Conservation (phyloP, 2,113 vertebrate genomes). For the Apodemus sylvaticus region DNA sequence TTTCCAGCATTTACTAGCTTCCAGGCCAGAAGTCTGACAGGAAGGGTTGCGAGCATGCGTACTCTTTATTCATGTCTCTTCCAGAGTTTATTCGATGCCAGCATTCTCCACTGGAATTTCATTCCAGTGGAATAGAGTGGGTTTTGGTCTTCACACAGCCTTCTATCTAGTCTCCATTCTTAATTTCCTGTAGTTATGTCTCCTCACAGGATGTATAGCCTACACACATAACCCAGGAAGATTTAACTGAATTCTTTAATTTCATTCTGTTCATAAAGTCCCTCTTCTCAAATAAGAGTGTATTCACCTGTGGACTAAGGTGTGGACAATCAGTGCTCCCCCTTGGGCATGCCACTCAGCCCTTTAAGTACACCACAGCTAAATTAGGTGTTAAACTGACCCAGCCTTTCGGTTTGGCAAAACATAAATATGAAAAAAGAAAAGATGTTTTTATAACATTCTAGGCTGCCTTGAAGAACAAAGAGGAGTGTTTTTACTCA, state of each 20-base stretch:
- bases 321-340: neutral
- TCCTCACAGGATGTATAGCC: neutral
- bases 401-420: neutral
- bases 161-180: neutral
- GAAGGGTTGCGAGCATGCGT: neutral
- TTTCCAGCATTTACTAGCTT: too few species aligned
- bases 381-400: neutral
- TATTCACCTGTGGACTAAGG: neutral
- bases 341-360: rapidly evolving
- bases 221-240: neutral
- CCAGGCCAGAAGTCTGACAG: neutral
- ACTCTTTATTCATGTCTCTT: neutral
- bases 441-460: neutral
- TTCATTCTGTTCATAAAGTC: neutral
- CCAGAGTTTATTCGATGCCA: too few species aligned
- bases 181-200: neutral
- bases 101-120: too few species aligned
- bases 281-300: neutral
- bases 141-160: neutral
- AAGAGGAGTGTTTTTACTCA: neutral
- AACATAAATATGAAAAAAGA: neutral
- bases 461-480: neutral
- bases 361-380: neutral
- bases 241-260: neutral
- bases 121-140: neutral